These are phyloP conservation scores for Serranus cabrilla DNA, from an alignment of 2,797 vertebrate species.

Conservation along the genomic window DNA sequence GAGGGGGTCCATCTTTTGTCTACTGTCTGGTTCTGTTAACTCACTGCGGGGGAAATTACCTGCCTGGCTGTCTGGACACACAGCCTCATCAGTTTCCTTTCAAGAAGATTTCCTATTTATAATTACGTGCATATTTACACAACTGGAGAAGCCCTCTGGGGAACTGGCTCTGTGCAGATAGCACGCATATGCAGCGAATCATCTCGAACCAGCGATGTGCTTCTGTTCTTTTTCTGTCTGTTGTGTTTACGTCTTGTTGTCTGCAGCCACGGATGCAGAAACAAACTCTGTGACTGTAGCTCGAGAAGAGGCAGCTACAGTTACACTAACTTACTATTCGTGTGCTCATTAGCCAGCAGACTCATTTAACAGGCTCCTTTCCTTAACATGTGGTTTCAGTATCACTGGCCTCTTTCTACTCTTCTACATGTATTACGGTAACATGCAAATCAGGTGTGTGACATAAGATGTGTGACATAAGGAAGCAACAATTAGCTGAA, in stretches of 20 bases:
- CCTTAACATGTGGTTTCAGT: not conserved
- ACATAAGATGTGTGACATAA: not conserved
- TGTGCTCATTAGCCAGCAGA: constrained; percentile 27
- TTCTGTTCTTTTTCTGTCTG: not conserved
- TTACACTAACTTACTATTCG: constrained; percentile 34
- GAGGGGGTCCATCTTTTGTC: constrained; percentile 35
- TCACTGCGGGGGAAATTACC: constrained; percentile 3
- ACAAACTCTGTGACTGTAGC: not conserved
- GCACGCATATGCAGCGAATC: not conserved
- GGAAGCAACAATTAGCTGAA: not conserved
- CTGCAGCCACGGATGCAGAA: not conserved
- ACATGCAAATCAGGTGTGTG: not conserved
- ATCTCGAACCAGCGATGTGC: not conserved
- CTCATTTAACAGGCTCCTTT: constrained; percentile 27
- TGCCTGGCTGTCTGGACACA: not conserved
- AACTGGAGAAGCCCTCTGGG: not conserved
- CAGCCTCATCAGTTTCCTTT: not conserved
- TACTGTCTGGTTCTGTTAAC: constrained; percentile 38
- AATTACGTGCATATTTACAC: not conserved
- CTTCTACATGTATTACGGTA: not conserved
- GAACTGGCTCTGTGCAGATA: not conserved
- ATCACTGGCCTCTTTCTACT: not conserved
- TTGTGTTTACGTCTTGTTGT: too few relatives aligned
- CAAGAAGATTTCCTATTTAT: not conserved
- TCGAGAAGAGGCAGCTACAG: constrained; percentile 26